Percentiles rank a stretch among this genome's conserved stretches.
These are phyloP conservation scores for Seira sanloemensis DNA, from an alignment of 2,888 invertebrate genomes.

Conservation along the genomic window DNA sequence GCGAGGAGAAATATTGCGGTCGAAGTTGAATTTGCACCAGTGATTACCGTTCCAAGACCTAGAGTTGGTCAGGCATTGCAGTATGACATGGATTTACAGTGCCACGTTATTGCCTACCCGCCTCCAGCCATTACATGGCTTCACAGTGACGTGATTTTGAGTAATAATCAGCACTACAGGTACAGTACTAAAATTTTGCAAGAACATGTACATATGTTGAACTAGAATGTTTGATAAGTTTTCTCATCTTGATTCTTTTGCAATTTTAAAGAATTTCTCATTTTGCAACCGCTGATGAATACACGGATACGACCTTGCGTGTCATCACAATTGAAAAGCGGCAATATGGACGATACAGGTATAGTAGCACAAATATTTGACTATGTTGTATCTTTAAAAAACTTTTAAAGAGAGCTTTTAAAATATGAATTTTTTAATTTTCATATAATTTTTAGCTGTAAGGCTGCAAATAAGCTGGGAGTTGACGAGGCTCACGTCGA, in stretches of 20 bases:
- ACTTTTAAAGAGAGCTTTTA: no score
- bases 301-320: slow-evolving; percentile 91
- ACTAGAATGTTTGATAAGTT: no score
- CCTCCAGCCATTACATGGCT: slow-evolving; percentile 95
- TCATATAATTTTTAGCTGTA: no score
- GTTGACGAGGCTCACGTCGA: slow-evolving; percentile 87
- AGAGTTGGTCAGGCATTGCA: slow-evolving; percentile 91
- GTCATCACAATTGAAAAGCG: slow-evolving; percentile 93
- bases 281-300: slow-evolving; percentile 93
- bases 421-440: no score
- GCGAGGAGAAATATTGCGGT: slow-evolving; percentile 87
- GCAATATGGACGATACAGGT: slow-evolving; percentile 89
- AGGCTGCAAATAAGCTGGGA: slow-evolving; percentile 92
- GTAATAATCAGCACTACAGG: slow-evolving; percentile 93
- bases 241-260: no score
- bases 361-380: no score
- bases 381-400: no score
- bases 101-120: slow-evolving; percentile 95
- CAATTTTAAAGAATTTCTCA: slow-evolving; percentile 85
- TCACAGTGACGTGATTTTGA: slow-evolving; percentile 87
- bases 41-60: slow-evolving; percentile 89
- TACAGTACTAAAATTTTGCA: no score
- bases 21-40: slow-evolving; percentile 93
- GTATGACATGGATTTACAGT: slow-evolving; percentile 95
- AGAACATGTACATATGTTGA: no score